Conservation (phyloP, 1,140 invertebrate species). For the Armadillidium nasatum region DNA sequence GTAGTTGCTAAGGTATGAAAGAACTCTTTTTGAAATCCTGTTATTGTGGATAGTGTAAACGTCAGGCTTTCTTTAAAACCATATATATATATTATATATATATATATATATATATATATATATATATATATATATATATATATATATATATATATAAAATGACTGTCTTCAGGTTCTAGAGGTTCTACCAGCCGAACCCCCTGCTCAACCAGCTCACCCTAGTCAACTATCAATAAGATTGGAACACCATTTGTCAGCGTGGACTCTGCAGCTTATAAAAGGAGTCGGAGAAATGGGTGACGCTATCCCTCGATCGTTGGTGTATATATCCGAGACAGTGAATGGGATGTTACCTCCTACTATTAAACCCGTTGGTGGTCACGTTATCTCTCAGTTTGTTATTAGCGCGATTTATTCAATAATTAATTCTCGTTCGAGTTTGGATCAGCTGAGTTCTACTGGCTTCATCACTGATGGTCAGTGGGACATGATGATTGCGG, state of each 20-base stretch:
- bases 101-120: constrained; percentile 15
- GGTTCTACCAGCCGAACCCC: constrained; percentile 30
- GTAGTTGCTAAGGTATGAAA: constrained; percentile 61
- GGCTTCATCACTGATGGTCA: constrained; percentile 40
- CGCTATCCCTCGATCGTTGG: constrained; percentile 62
- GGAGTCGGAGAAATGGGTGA: constrained; percentile 29
- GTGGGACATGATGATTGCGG: constrained; percentile 53
- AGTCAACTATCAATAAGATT: constrained; percentile 38
- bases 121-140: background rate
- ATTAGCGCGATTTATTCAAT: constrained; percentile 48
- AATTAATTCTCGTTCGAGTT: constrained; percentile 35
- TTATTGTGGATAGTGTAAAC: too few relatives aligned
- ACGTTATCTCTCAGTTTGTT: constrained; percentile 57
- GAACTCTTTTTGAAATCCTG: constrained; percentile 51
- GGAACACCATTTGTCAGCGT: constrained; percentile 40
- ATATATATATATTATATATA: constrained; percentile 1
- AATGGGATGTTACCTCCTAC: constrained; percentile 63
- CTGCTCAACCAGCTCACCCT: constrained; percentile 40
- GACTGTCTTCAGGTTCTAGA: constrained; percentile 27
- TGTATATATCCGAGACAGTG: constrained; percentile 62
- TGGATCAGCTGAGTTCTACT: constrained; percentile 31
- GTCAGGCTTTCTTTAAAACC: background rate
- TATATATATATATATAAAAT: too few relatives aligned
- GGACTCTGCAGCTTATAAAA: constrained; percentile 40
- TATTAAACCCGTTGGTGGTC: constrained; percentile 58